Evolutionary conservation across 1,140 invertebrate species (phyloP).

Genomic region (Dolichoris vasculosae): DNA sequence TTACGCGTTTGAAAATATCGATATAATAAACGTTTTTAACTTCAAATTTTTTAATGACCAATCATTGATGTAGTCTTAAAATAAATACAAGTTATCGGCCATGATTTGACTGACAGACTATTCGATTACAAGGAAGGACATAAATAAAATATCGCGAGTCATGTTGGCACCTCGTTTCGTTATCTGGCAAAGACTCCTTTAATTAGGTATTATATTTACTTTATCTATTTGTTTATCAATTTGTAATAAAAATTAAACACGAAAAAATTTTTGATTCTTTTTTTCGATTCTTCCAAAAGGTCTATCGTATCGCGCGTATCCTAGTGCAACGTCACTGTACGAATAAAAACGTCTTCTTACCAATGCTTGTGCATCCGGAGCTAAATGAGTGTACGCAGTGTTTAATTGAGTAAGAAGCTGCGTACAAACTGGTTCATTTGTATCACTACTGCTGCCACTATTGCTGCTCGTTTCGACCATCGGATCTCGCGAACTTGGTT

Average conservation of each 20-base stretch:
- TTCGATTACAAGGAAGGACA: constrained; percentile 29
- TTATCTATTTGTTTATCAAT: constrained; percentile 1
- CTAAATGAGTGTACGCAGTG: constrained; percentile 72
- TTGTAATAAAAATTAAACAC: background rate
- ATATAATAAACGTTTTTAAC: background rate
- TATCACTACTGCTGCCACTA: constrained; percentile 70
- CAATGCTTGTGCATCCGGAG: constrained; percentile 72
- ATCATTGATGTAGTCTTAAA: background rate
- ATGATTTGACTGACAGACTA: constrained; percentile 1
- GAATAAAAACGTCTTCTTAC: constrained; percentile 61
- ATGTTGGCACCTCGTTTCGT: background rate
- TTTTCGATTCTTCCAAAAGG: no score
- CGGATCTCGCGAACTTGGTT: constrained; percentile 72
- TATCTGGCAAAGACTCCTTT: constrained; percentile 17
- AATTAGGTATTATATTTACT: constrained; percentile 10
- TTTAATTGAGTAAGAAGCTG: constrained; percentile 72
- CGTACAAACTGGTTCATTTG: constrained; percentile 72
- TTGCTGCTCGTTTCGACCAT: constrained; percentile 72
- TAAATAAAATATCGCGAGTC: constrained; percentile 26
- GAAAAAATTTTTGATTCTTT: no score
- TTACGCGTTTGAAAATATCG: background rate
- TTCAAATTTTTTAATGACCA: background rate
- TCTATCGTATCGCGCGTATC: background rate
- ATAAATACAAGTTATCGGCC: constrained; percentile 15
- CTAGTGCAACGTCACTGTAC: background rate